Percentiles rank a stretch among this genome's conserved stretches.
These are phyloP conservation scores for Ganaspis brasiliensis DNA, from an alignment of 2,888 invertebrate species.

Conservation along the genomic window DNA sequence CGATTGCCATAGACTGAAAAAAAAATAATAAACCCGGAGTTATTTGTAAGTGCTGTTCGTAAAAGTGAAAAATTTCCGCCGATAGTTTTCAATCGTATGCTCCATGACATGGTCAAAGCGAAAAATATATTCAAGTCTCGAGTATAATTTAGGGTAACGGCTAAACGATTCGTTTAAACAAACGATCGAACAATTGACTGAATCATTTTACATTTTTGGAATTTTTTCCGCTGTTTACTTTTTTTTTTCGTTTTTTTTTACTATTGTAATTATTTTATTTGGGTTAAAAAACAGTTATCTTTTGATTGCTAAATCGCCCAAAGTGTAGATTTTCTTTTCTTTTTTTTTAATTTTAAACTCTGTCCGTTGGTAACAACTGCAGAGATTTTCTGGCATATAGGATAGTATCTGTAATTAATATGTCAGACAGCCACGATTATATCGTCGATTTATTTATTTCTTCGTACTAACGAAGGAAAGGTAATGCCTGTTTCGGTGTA, in stretches of 20 bases:
- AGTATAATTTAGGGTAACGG: constrained; percentile 19
- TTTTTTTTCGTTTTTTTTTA: background rate
- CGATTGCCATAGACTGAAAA: constrained; percentile 6
- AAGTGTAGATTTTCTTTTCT: constrained; percentile 3
- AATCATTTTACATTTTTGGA: constrained; percentile 31
- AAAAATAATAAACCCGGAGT: background rate
- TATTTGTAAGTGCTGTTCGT: constrained; percentile 6
- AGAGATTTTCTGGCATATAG: constrained; percentile 13
- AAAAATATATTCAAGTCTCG: constrained; percentile 26
- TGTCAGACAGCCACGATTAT: constrained; percentile 32
- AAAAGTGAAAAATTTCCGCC: constrained; percentile 5
- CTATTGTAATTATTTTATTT: background rate
- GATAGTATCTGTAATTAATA: constrained; percentile 6
- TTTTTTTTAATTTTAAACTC: background rate
- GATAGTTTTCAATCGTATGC: constrained; percentile 29
- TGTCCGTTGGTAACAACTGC: constrained; percentile 1
- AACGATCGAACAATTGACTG: constrained; percentile 34
- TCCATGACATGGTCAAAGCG: constrained; percentile 24
- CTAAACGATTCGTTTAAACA: constrained; percentile 23
- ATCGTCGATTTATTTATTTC: constrained; percentile 37
- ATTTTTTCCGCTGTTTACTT: background rate
- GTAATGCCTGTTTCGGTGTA: constrained; percentile 25
- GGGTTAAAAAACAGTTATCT: background rate
- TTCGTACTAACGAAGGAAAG: constrained; percentile 32
- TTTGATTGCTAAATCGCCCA: constrained; percentile 1